Conservation (phyloP, 2,797 vertebrate genomes). For the Bryconaethiops microstoma region DNA sequence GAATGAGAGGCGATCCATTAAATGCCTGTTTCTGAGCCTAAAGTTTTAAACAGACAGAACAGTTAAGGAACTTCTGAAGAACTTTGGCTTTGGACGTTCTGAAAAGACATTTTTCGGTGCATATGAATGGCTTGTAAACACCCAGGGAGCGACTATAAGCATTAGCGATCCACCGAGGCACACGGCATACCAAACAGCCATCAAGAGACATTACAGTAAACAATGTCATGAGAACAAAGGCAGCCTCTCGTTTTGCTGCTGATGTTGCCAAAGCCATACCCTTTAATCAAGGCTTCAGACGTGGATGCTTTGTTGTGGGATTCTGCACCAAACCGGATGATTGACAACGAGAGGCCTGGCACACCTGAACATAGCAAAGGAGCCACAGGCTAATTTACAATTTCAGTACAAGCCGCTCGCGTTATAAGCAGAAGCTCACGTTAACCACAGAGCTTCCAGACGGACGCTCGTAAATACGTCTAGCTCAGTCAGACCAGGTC, state of each 20-base stretch:
- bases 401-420: conserved; percentile 6
- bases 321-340: conserved; percentile 10
- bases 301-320: conserved; percentile 30
- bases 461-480: conserved; percentile 33
- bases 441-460: conserved; percentile 18
- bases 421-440: conserved; percentile 2
- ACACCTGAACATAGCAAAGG: conserved; percentile 35
- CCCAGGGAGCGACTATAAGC: conserved; percentile 5
- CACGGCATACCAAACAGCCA: conserved; percentile 29
- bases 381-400: background rate
- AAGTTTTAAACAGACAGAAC: background rate
- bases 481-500: conserved; percentile 4
- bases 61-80: background rate
- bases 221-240: conserved; percentile 47
- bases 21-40: background rate
- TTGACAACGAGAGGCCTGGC: background rate
- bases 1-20: background rate
- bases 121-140: conserved; percentile 16
- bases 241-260: conserved; percentile 2
- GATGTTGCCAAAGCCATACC: conserved; percentile 16
- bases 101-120: background rate
- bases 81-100: background rate
- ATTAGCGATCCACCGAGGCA: conserved; percentile 3
- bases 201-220: conserved; percentile 30
- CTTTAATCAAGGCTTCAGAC: conserved; percentile 47